Conservation (phyloP, 1,140 invertebrate species). For the Drosophila grimshawi region DNA sequence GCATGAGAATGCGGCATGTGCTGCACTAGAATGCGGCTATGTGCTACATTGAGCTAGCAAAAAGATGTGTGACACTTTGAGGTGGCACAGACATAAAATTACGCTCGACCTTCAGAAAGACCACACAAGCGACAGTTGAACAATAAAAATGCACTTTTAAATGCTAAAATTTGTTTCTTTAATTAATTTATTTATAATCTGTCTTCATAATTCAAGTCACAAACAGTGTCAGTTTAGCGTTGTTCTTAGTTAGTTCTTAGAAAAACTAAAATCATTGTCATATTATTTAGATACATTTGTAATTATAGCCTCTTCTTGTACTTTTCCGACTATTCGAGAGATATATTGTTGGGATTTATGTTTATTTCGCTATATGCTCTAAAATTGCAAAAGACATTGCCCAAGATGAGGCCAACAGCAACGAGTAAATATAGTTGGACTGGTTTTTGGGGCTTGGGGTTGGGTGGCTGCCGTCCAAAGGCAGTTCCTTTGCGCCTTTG, state of each 20-base stretch:
- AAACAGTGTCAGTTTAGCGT: too few species aligned
- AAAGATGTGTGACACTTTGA: slow-evolving; percentile 30
- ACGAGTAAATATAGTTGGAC: neutral
- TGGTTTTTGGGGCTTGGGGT: neutral
- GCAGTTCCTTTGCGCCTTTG: slow-evolving; percentile 56
- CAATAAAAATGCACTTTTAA: neutral
- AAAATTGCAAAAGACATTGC: slow-evolving; percentile 36
- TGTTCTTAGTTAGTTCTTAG: too few species aligned
- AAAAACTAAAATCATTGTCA: too few species aligned
- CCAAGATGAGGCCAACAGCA: slow-evolving; percentile 6
- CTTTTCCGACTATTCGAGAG: neutral
- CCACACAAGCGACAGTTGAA: neutral
- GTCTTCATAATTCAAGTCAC: too few species aligned
- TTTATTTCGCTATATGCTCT: slow-evolving; percentile 28
- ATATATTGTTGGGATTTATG: slow-evolving; percentile 55
- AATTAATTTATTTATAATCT: too few species aligned
- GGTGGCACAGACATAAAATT: slow-evolving; percentile 13
- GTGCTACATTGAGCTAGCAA: slow-evolving; percentile 11
- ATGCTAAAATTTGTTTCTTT: too few species aligned
- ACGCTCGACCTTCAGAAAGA: neutral
- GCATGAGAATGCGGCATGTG: slow-evolving; percentile 52
- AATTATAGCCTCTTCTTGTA: too few species aligned
- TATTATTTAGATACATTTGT: too few species aligned
- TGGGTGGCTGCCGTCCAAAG: neutral
- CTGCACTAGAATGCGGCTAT: slow-evolving; percentile 29